Base-by-base conservation (phyloP, 2,113 vertebrate genomes). In the Indicator indicator region DNA sequence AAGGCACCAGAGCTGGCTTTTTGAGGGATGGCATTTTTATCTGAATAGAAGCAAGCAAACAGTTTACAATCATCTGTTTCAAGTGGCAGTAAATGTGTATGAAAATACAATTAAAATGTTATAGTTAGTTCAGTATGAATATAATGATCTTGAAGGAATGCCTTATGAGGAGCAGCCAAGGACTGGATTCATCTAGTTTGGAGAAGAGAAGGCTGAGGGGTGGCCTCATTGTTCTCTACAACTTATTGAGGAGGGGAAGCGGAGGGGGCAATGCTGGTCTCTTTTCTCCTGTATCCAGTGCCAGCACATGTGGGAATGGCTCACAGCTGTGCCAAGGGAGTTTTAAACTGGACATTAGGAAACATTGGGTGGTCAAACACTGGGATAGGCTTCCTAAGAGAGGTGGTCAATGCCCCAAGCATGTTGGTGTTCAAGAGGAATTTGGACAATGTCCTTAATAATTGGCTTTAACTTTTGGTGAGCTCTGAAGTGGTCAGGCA, bases 31-130 rank as follows among this genome's bases (percentile, higher is more conserved):
- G 26, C 28, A 32, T 56, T 56, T 56, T 32, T 32, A 32, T 56
- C 23, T 55, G 48, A 74, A 64, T 3, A 30, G 36, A 70, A 76
- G 50, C 30, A 48, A 24, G 65, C 84, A 40, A 52, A 54, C 15
- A 42, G 2, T 15, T 59, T 56, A 12, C 27, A 10, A 0, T 73
- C 3, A 21, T 30, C 26, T 60, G 28, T 69, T 83, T 62, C 10
- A 24, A 46, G 18, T 55, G 40, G 16, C 4, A 2, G n/a, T 1
- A 13, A 69, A 27, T 0, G 0, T 48, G 10, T 18, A 6, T 69
- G 65, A 38, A 74, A 77, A 63, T 6, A 8, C 20, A 63, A 48
- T 12, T 9, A 56, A 52, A 46, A 59, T 71, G 4, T 77, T 26
- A 1, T 48, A 8, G 23, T 67, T 54, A 23, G 7, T 52, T 70